phyloP scores from a whole-genome alignment of 1,140 invertebrate genomes.

The Heterodera schachtii region DNA sequence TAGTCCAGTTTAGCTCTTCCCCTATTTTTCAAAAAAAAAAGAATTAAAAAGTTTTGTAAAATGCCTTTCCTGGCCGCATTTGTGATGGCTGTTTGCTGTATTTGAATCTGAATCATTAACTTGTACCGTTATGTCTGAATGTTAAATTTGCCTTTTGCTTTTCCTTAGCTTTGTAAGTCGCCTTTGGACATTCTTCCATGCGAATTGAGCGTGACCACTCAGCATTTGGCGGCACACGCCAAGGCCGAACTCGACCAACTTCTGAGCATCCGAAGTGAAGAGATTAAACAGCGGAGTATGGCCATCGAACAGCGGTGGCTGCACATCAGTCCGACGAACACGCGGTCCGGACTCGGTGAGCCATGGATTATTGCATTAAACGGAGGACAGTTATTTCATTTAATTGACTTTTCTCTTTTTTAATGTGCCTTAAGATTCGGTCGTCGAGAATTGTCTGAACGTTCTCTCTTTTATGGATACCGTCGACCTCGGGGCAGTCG shows the following conservation, averaged over 20 bases:
- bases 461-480: conserved; percentile 44
- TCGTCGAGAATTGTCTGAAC: conserved; percentile 50
- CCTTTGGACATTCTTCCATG: conserved; percentile 48
- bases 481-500: conserved; percentile 18
- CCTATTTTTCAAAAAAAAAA: too few species aligned
- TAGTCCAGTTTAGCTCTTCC: background rate
- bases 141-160: background rate
- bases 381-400: background rate
- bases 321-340: conserved; percentile 38
- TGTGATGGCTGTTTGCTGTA: too few species aligned
- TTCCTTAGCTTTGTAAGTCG: conserved; percentile 49
- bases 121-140: too few species aligned
- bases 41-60: too few species aligned
- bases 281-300: conserved; percentile 47
- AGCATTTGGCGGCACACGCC: conserved; percentile 44
- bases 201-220: conserved; percentile 29
- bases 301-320: conserved; percentile 52
- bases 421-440: conserved; percentile 29
- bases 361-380: background rate
- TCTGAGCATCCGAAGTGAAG: conserved; percentile 38
- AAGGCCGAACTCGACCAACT: conserved; percentile 31
- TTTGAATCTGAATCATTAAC: too few species aligned
- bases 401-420: too few species aligned
- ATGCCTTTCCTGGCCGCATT: too few species aligned
- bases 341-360: conserved; percentile 47